Conservation (phyloP, 2,113 vertebrate species). For the Melospiza georgiana region DNA sequence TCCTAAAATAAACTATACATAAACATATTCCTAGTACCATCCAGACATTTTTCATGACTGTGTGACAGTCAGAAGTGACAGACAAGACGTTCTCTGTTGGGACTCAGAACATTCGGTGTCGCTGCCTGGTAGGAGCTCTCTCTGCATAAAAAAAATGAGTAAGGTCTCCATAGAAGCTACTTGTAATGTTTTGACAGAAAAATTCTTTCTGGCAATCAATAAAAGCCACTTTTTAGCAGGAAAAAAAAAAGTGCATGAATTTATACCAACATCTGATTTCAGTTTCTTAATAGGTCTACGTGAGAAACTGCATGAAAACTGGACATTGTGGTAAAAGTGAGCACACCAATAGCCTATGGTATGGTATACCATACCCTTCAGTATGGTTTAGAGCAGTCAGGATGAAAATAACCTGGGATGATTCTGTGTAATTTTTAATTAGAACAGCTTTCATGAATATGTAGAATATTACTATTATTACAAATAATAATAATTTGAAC, state of each 20-base stretch:
- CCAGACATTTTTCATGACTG: constrained; percentile 9
- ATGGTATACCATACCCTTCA: not conserved
- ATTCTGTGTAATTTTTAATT: not conserved
- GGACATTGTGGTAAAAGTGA: not conserved
- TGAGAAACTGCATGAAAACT: not conserved
- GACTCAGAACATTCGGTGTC: not conserved
- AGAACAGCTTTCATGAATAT: not conserved
- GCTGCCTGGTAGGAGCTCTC: not conserved
- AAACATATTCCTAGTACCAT: not conserved
- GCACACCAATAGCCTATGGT: not conserved
- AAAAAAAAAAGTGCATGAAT: not conserved
- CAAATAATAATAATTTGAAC: not conserved
- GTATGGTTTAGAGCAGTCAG: not conserved
- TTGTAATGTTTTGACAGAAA: not conserved
- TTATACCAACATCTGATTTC: not conserved
- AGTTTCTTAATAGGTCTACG: not conserved
- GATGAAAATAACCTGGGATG: not conserved
- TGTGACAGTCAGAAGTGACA: constrained; percentile 42
- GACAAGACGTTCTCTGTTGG: not conserved
- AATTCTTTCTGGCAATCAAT: not conserved
- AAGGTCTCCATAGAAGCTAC: not conserved
- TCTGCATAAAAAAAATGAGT: not conserved
- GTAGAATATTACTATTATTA: not conserved
- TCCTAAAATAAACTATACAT: constrained; percentile 17
- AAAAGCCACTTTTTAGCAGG: not conserved